Base-by-base conservation (phyloP, 1,140 invertebrate genomes). In the Venturia canescens region DNA sequence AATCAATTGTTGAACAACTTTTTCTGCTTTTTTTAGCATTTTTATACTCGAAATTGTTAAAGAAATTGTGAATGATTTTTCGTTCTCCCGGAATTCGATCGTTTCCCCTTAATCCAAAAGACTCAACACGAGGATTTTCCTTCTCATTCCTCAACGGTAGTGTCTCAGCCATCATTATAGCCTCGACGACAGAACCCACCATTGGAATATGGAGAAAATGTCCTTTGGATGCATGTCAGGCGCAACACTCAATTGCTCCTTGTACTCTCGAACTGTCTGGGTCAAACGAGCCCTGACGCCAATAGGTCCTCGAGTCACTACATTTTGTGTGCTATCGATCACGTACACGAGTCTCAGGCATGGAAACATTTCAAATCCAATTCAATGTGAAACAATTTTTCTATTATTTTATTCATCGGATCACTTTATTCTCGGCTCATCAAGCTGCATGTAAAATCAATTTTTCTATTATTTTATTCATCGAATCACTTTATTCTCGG, bases 331-430 rank as follows among this genome's bases (percentile, higher is more conserved):
- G 23, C 95, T 82, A 89, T 96, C 94, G 70, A 96, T 92, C 29
- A 93, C 86, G 89, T 93, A 95, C 6, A 95, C 93, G 90, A 94
- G 95, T 82, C 94, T 93, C 60, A 93, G 93, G 16, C 94, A 89
- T 83, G 91, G 93, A 94, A 78, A 71, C 77, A 74, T 57, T 48
- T n/a, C 15, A 21, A 50, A 76, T 31, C 9, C 23, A 82, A 71
- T 9, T 81, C 11, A 76, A 34, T 70, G 60, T 16, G 23, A 18
- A 48, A 48, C 6, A 48, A 48, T 16, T 6, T n/a, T 44, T 15
- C 38, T 15, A 7, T 9, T n/a, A 18, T 57, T 57, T 57, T 3
- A 57, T 3, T 75, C 13, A 18, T 57, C n/a, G 11, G 11, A 16
- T n/a, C n/a, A 16, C 0, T 38, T 80, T 21, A 29, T 67, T 13